phyloP scores from a whole-genome alignment of 1,140 invertebrate species.

The Tetramorium parvispinum region DNA sequence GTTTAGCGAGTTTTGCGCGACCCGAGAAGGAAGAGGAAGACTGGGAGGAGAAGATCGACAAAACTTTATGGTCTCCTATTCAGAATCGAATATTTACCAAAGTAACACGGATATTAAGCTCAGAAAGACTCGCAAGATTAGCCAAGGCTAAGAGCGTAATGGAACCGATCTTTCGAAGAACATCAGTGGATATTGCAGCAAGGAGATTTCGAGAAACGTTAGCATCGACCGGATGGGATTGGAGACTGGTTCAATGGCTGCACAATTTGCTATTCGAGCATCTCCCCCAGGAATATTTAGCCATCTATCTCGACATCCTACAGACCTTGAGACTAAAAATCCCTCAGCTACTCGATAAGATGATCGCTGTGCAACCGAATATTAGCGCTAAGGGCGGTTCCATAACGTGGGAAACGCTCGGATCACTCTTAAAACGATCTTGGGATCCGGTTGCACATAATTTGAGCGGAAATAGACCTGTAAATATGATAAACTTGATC shows the following conservation, averaged over 20 bases:
- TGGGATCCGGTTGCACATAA: conserved; percentile 91
- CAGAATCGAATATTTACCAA: conserved; percentile 90
- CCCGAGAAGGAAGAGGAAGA: conserved; percentile 88
- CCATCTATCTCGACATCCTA: conserved; percentile 92
- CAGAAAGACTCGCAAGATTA: conserved; percentile 90
- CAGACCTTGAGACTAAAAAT: conserved; percentile 91
- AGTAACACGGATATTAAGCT: conserved; percentile 89
- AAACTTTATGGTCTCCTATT: conserved; percentile 88
- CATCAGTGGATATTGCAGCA: conserved; percentile 90
- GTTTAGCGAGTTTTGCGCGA: conserved; percentile 88
- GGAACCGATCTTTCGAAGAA: conserved; percentile 89
- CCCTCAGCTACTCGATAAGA: conserved; percentile 92
- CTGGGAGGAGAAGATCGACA: conserved; percentile 90
- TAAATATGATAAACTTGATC: conserved; percentile 80
- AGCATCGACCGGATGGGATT: conserved; percentile 90
- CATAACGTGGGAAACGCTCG: conserved; percentile 87
- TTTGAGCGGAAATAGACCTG: conserved; percentile 87
- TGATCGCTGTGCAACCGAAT: conserved; percentile 87
- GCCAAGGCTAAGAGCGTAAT: conserved; percentile 86
- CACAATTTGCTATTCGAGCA: conserved; percentile 91
- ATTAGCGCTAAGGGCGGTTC: conserved; percentile 81
- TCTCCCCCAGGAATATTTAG: conserved; percentile 89
- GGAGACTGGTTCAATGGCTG: conserved; percentile 91
- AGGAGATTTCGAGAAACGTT: conserved; percentile 89
- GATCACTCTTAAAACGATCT: conserved; percentile 89